phyloP scores from a whole-genome alignment of 2,888 invertebrate species.

The Drosophila limbata region DNA sequence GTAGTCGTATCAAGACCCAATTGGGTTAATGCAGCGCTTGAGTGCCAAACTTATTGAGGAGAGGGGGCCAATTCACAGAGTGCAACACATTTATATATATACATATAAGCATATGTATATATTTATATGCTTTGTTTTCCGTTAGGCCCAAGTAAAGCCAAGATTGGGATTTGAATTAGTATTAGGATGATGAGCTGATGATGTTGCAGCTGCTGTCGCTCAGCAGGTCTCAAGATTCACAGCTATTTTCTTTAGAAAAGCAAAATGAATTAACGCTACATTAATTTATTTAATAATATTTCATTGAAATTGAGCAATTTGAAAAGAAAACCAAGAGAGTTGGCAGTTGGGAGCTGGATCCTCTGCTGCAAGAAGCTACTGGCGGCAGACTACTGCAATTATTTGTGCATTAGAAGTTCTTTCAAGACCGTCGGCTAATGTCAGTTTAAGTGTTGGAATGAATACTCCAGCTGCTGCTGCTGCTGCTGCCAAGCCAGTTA shows the following conservation, averaged over 20 bases:
- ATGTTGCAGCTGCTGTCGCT: slow-evolving; percentile 30
- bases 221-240: slow-evolving; percentile 55
- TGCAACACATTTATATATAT: slow-evolving; percentile 27
- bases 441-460: slow-evolving; percentile 80
- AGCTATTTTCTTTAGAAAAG: slow-evolving; percentile 67
- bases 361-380: slow-evolving; percentile 37
- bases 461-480: slow-evolving; percentile 50
- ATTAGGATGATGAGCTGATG: slow-evolving; percentile 24
- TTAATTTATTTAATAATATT: slow-evolving; percentile 81
- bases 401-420: slow-evolving; percentile 78
- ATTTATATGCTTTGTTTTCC: slow-evolving; percentile 2
- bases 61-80: not conserved
- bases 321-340: slow-evolving; percentile 43
- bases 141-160: slow-evolving; percentile 42
- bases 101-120: not conserved
- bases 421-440: slow-evolving; percentile 65
- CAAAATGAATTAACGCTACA: slow-evolving; percentile 77
- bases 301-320: slow-evolving; percentile 80
- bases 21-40: slow-evolving; percentile 46
- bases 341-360: slow-evolving; percentile 15
- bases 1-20: slow-evolving; percentile 15
- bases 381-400: slow-evolving; percentile 71
- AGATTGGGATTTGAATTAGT: slow-evolving; percentile 27
- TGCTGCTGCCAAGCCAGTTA: slow-evolving; percentile 20
- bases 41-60: slow-evolving; percentile 33